These are phyloP conservation scores for Sericinus montela DNA, from an alignment of 2,888 invertebrate species.

Conservation along the genomic window DNA sequence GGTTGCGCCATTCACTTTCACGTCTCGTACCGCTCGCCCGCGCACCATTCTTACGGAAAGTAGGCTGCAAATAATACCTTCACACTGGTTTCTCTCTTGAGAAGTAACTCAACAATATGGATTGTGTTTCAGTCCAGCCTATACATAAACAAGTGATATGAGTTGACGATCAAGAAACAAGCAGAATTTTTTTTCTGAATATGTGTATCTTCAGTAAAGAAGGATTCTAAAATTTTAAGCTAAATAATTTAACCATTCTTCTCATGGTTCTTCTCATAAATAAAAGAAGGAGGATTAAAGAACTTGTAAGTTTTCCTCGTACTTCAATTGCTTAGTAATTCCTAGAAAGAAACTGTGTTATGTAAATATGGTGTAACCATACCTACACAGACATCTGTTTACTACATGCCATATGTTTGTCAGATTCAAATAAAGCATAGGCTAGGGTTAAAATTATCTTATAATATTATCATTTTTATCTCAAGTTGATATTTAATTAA, in stretches of 20 bases:
- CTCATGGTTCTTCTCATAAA: too few species aligned
- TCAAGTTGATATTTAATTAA: too few species aligned
- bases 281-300: too few species aligned
- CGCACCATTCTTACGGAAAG: conserved; percentile 57
- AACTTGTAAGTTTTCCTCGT: too few species aligned
- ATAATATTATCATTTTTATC: not conserved
- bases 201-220: too few species aligned
- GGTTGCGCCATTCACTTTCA: conserved; percentile 75
- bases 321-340: not conserved
- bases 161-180: too few species aligned
- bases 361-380: conserved; percentile 2
- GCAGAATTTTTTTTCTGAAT: too few species aligned
- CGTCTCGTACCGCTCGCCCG: conserved; percentile 43
- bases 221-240: too few species aligned
- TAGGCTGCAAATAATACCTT: conserved; percentile 69
- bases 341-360: conserved; percentile 8
- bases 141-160: not conserved
- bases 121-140: conserved; percentile 34
- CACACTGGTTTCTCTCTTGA: conserved; percentile 67
- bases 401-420: conserved; percentile 8
- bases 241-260: too few species aligned
- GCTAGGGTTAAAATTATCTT: conserved; percentile 1
- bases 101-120: conserved; percentile 52
- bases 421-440: not conserved
- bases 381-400: conserved; percentile 2